Evolutionary conservation across 1,140 invertebrate species (phyloP), one percentile per base, ranked within the genome.

Genomic region (Babylonia areolata): DNA sequence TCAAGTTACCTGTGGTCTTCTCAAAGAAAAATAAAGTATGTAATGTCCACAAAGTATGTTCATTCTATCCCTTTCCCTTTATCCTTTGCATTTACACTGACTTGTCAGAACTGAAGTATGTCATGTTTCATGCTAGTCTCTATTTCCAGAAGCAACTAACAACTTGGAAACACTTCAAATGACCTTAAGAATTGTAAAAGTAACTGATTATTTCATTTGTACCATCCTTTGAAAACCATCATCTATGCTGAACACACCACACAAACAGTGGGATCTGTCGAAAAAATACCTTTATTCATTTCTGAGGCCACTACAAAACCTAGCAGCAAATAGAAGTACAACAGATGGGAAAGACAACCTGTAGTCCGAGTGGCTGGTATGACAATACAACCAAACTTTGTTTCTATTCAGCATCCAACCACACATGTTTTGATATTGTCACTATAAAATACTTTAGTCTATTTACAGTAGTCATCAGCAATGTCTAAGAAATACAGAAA

Each of bases 301-400:
- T 40, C 35, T 28, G 35, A 77, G 75, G 78, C 78, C 78, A 80
- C 78, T 80, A 80, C 78, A 28, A 80, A 80, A 42, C 78, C 40
- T 80, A 80, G 78, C 78, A 58, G 78, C 78, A 80, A 80, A 77
- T 77, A 77, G 33, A 77, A 80, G 54, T 33, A 80, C 78, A 80
- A 80, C 78, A 54, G 42, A 28, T 58, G 46, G 31, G 78, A 80
- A 80, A 80, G 78, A 80, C 78, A 80, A 80, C n/a, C 40, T 80
- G 78, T 80, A 79, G 77, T 80, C 42, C 39, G 28, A 51, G 42
- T 80, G 40, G 37, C 75, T 80, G 78, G 78, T 42, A 80, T 37
- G n/a, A 28, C 15, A 6, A 20, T 58, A 80, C n/a, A 58, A 20
- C 40, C 28, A 51, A 80, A 51, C 17, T 23, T 39, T 80, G 78